Percentiles rank a stretch among this genome's conserved stretches.
Evolutionary conservation across 1,140 invertebrate genomes (phyloP).

Genomic region (Aporrectodea caliginosa): DNA sequence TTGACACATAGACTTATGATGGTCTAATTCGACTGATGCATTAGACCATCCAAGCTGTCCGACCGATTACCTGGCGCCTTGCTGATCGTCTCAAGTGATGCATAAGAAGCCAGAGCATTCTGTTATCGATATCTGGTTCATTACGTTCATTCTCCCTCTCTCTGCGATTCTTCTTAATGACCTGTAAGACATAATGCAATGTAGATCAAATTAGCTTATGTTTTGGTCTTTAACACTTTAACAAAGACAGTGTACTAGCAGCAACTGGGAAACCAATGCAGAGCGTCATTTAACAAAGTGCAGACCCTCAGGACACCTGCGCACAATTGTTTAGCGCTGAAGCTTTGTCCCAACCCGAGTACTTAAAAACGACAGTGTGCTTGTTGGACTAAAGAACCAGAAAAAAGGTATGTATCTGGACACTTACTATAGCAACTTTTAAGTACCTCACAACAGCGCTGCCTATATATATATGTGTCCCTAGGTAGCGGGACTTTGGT

Average conservation of each 20-base stretch:
- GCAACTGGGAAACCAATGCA: not conserved
- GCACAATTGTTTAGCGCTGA: not conserved
- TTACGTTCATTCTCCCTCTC: conserved; percentile 56
- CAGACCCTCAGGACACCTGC: not conserved
- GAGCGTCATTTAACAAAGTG: not conserved
- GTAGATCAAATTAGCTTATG: not conserved
- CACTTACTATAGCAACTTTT: too few relatives aligned
- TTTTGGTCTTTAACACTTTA: not conserved
- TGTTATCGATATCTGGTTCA: conserved; percentile 59
- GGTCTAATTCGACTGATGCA: too few relatives aligned
- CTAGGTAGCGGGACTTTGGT: too few relatives aligned
- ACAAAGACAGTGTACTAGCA: not conserved
- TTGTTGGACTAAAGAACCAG: too few relatives aligned
- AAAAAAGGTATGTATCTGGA: too few relatives aligned
- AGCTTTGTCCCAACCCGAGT: not conserved
- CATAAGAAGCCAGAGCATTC: conserved; percentile 62
- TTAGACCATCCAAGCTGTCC: not conserved
- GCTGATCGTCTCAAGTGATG: conserved; percentile 57
- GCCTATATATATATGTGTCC: too few relatives aligned
- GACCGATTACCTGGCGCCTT: not conserved
- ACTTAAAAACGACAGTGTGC: too few relatives aligned
- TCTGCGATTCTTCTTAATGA: conserved; percentile 57
- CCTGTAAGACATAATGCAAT: conserved; percentile 38
- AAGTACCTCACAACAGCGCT: too few relatives aligned
- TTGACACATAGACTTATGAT: not conserved